phyloP scores from a whole-genome alignment of 2,797 vertebrate species.

The Amblyraja radiata region DNA sequence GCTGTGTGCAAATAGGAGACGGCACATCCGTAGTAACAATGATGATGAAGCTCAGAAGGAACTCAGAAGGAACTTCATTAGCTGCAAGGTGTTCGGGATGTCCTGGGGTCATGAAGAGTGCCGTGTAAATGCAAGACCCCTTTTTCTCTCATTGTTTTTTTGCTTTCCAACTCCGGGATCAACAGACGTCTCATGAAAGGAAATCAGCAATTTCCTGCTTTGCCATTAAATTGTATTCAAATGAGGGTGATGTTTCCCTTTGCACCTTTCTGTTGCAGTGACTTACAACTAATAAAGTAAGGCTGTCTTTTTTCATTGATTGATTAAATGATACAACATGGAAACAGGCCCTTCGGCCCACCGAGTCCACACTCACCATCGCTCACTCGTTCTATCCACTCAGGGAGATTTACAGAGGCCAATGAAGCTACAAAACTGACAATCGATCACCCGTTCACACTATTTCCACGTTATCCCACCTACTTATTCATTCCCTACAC shows the following conservation, averaged over 20 bases:
- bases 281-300: not conserved
- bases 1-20: not conserved
- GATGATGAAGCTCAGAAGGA: not conserved
- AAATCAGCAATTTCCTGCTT: slow-evolving; percentile 31
- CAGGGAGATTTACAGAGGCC: too few relatives aligned
- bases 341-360: too few relatives aligned
- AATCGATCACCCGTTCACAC: too few relatives aligned
- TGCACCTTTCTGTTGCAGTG: not conserved
- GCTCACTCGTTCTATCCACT: too few relatives aligned
- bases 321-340: too few relatives aligned
- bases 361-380: too few relatives aligned
- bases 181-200: slow-evolving; percentile 28
- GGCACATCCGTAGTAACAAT: not conserved
- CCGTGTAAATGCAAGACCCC: not conserved
- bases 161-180: not conserved
- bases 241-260: not conserved
- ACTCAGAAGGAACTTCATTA: not conserved
- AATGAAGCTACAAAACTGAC: too few relatives aligned
- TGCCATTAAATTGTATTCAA: slow-evolving; percentile 27
- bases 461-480: too few relatives aligned
- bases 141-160: not conserved
- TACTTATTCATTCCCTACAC: too few relatives aligned
- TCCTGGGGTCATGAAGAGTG: not conserved
- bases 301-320: not conserved
- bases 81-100: not conserved